Evolutionary conservation across 2,113 vertebrate genomes (phyloP).

Genomic region (Aphyosemion australe): DNA sequence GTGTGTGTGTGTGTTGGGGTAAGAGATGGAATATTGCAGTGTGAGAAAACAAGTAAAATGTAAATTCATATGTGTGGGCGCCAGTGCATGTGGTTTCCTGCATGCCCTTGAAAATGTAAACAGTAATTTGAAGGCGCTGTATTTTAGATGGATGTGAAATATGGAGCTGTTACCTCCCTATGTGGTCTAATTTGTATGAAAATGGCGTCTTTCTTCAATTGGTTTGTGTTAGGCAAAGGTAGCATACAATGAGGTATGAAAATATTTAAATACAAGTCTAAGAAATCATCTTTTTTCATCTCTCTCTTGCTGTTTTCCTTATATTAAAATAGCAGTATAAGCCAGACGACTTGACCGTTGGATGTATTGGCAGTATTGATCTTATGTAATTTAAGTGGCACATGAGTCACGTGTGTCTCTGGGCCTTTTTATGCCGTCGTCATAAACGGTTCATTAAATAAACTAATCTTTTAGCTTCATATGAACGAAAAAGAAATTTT

Average conservation of each 20-base stretch:
- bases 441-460: constrained; percentile 44
- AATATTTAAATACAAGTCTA: constrained; percentile 22
- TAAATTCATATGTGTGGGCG: constrained; percentile 20
- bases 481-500: background rate
- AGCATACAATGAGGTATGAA: constrained; percentile 39
- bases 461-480: constrained; percentile 19
- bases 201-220: constrained; percentile 36
- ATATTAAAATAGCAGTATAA: constrained; percentile 35
- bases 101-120: constrained; percentile 47
- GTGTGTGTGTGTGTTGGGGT: background rate
- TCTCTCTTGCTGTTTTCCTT: constrained; percentile 13
- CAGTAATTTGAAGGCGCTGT: constrained; percentile 24
- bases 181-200: constrained; percentile 56
- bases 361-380: constrained; percentile 65
- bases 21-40: background rate
- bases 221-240: constrained; percentile 30
- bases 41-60: background rate
- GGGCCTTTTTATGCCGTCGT: constrained; percentile 36
- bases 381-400: constrained; percentile 65
- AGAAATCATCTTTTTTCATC: constrained; percentile 23
- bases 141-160: constrained; percentile 35
- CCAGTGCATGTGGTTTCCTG: constrained; percentile 11
- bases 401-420: constrained; percentile 40
- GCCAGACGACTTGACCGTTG: constrained; percentile 32
- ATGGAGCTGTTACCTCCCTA: constrained; percentile 50